Evolutionary conservation across 2,113 vertebrate species (phyloP).

Genomic region (Miniopterus natalensis): DNA sequence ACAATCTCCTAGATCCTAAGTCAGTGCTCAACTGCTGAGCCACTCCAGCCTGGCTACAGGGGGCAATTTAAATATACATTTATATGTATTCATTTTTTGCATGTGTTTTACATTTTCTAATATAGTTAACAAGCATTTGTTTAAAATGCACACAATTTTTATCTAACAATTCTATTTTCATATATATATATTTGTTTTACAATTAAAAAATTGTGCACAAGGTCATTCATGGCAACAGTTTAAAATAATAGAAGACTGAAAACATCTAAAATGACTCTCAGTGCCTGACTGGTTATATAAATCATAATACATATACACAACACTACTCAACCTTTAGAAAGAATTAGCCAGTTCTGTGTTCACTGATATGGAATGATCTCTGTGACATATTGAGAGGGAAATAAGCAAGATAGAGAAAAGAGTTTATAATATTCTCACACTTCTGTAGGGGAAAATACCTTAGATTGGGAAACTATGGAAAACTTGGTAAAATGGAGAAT

Average conservation of each 20-base stretch:
- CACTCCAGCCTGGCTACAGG: not conserved
- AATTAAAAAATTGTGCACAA: not conserved
- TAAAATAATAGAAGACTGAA: not conserved
- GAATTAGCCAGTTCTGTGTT: not conserved
- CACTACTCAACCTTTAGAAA: not conserved
- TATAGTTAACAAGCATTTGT: not conserved
- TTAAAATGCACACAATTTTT: not conserved
- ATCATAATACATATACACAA: not conserved
- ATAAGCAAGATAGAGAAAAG: not conserved
- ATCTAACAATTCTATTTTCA: not conserved
- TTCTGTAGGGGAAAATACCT: not conserved
- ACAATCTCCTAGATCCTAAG: too few species aligned
- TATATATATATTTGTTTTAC: not conserved
- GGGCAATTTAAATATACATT: not conserved
- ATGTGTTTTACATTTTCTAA: not conserved
- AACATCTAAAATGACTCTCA: not conserved
- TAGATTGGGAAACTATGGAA: not conserved
- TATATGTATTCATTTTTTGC: not conserved
- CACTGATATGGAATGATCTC: not conserved
- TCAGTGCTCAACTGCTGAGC: too few species aligned
- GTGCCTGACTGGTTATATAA: not conserved
- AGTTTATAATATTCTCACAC: not conserved
- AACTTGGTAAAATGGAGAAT: not conserved
- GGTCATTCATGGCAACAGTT: not conserved
- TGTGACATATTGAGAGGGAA: not conserved